These are phyloP conservation scores for Sturmia bella DNA, from an alignment of 2,888 invertebrate genomes.

Conservation along the genomic window DNA sequence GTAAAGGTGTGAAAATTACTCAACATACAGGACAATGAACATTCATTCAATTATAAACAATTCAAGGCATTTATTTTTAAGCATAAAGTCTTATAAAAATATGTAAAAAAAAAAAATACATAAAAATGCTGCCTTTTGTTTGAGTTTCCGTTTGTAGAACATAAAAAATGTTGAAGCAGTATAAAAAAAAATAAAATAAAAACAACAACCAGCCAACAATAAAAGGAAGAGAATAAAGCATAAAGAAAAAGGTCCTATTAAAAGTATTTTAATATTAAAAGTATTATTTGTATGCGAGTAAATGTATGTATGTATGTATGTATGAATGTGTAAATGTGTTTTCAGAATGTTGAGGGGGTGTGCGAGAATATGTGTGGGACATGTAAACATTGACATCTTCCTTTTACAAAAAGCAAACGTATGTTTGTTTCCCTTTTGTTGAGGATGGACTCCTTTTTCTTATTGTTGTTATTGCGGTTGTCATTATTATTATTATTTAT, in stretches of 20 bases:
- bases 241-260: constrained; percentile 42
- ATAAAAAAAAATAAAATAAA: constrained; percentile 11
- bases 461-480: constrained; percentile 33
- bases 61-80: constrained; percentile 51
- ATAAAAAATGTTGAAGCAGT: constrained; percentile 25
- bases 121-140: constrained; percentile 65
- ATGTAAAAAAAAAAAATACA: constrained; percentile 37
- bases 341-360: constrained; percentile 8
- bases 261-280: constrained; percentile 38
- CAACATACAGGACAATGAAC: constrained; percentile 53
- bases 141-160: constrained; percentile 63
- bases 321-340: constrained; percentile 7
- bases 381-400: constrained; percentile 62
- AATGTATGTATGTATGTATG: background rate
- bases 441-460: constrained; percentile 22
- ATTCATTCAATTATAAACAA: constrained; percentile 28
- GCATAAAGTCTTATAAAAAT: constrained; percentile 31
- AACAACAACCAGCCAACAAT: constrained; percentile 27
- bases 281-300: background rate
- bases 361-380: constrained; percentile 2
- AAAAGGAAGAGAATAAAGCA: constrained; percentile 16
- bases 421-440: constrained; percentile 30
- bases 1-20: constrained; percentile 69
- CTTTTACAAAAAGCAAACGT: background rate
- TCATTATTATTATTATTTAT: constrained; percentile 53